A percentile compares a stretch with the other conserved stretches of the same genome.
These are phyloP conservation scores for Amniataba percoides DNA, from an alignment of 2,797 vertebrate genomes.

Conservation along the genomic window DNA sequence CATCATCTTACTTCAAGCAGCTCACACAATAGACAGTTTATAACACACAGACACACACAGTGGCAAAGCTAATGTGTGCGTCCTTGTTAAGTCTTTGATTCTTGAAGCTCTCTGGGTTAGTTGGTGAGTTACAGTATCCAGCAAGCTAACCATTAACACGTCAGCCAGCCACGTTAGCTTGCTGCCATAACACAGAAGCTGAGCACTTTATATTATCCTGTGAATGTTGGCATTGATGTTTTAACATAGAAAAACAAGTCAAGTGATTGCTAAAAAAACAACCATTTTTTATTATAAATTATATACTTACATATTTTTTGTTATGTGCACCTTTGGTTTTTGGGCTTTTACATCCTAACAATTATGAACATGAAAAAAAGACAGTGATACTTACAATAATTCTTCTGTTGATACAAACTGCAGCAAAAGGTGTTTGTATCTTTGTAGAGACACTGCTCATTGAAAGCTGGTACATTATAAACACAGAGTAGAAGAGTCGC, in stretches of 20 bases:
- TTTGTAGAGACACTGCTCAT: background rate
- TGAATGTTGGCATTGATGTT: background rate
- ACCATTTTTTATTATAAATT: slow-evolving; percentile 63
- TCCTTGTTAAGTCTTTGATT: no score
- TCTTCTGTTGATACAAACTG: slow-evolving; percentile 30
- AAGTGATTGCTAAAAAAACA: slow-evolving; percentile 19
- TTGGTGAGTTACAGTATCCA: background rate
- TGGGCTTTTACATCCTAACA: slow-evolving; percentile 2
- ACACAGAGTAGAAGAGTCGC: background rate
- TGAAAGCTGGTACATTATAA: slow-evolving; percentile 3
- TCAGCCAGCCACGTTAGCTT: background rate
- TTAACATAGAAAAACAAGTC: background rate
- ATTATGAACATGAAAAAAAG: slow-evolving; percentile 41
- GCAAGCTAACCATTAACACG: background rate
- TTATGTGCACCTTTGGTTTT: slow-evolving; percentile 18
- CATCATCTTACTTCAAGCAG: background rate
- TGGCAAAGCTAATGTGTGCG: background rate
- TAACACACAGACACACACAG: background rate
- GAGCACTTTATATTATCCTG: background rate
- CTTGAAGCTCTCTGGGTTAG: background rate
- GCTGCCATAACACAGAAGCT: background rate
- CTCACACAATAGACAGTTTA: background rate
- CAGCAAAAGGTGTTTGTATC: slow-evolving; percentile 23
- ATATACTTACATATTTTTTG: slow-evolving; percentile 34
- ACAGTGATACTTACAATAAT: slow-evolving; percentile 47